phyloP scores from a whole-genome alignment of 2,888 invertebrate genomes.

The Heliconius erato region DNA sequence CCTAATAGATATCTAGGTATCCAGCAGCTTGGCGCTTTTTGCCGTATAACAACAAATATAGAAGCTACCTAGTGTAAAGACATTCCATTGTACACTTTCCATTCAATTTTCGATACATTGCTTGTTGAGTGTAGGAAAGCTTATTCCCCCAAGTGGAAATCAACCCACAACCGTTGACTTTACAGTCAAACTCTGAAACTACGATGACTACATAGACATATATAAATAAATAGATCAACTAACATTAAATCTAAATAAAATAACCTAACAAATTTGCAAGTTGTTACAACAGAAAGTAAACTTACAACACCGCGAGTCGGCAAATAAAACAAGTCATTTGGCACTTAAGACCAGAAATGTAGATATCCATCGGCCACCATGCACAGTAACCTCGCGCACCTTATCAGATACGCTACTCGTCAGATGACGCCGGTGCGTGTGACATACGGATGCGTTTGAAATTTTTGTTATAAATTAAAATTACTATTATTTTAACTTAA shows the following conservation, averaged over 20 bases:
- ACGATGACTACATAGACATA: neutral
- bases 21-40: no score
- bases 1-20: no score
- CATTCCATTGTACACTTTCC: no score
- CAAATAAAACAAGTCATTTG: slow-evolving; percentile 55
- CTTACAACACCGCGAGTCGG: slow-evolving; percentile 36
- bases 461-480: neutral
- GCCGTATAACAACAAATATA: no score
- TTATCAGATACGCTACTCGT: slow-evolving; percentile 55
- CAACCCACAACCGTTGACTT: neutral
- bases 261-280: slow-evolving; percentile 25
- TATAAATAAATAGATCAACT: neutral
- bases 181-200: neutral
- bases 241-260: neutral
- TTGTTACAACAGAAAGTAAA: slow-evolving; percentile 19
- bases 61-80: no score
- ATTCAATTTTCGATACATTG: no score
- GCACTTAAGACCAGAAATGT: slow-evolving; percentile 51
- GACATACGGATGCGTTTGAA: slow-evolving; percentile 40
- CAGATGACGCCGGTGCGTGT: slow-evolving; percentile 49
- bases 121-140: no score
- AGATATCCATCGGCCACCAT: slow-evolving; percentile 50
- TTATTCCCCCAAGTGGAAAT: neutral
- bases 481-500: no score
- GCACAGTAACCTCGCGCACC: slow-evolving; percentile 54